Evolutionary conservation across 2,888 invertebrate species (phyloP).

Genomic region (Lamellibrachia columna): DNA sequence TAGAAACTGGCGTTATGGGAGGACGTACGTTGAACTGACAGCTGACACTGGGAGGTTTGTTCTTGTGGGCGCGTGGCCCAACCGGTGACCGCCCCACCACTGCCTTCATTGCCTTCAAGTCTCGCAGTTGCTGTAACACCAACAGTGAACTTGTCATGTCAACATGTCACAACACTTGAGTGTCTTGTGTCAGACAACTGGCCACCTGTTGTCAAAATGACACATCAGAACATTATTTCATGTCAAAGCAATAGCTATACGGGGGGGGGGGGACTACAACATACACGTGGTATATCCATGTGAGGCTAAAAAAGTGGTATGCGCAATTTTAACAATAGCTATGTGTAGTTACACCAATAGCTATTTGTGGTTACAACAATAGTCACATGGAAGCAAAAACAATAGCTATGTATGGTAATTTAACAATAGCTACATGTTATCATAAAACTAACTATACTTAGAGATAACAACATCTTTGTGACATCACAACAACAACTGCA

Average conservation of each 20-base stretch:
- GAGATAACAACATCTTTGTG: neutral
- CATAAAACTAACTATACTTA: neutral
- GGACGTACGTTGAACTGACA: constrained; percentile 79
- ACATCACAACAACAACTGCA: neutral
- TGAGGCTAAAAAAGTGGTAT: neutral
- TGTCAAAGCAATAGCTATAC: neutral
- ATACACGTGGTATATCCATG: neutral
- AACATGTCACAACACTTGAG: neutral
- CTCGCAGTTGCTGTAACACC: constrained; percentile 82
- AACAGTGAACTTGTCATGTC: neutral
- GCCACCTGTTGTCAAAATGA: neutral
- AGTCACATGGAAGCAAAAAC: too few species aligned
- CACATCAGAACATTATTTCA: neutral
- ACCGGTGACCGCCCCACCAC: constrained; percentile 75
- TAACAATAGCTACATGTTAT: neutral
- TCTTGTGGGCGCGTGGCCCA: constrained; percentile 51
- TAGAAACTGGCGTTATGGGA: too few species aligned
- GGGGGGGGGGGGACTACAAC: neutral
- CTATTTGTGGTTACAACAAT: neutral
- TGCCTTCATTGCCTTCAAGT: constrained; percentile 90
- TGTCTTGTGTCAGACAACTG: too few species aligned
- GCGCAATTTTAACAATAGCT: neutral
- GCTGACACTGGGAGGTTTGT: constrained; percentile 87
- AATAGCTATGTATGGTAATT: too few species aligned
- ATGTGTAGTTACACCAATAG: neutral